A percentile compares a stretch with the other conserved stretches of the same genome.
Conservation (phyloP, 2,888 invertebrate species). For the Herminia tarsipennalis region DNA sequence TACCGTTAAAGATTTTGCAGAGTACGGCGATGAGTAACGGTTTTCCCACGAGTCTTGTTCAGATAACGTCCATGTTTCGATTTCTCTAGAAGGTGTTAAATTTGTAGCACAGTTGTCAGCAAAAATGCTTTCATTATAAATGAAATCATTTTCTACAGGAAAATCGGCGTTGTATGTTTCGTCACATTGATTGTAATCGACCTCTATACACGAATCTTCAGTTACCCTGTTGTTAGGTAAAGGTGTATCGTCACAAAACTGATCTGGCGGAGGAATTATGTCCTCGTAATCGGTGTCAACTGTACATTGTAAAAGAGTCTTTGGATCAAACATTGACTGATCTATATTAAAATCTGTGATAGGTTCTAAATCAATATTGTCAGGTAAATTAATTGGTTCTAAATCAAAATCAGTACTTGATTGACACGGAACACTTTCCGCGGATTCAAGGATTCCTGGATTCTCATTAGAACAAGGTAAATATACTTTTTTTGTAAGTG, state of each 20-base stretch:
- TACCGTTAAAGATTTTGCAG: slow-evolving; percentile 41
- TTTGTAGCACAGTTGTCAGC: slow-evolving; percentile 30
- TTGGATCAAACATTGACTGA: slow-evolving; percentile 70
- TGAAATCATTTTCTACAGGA: slow-evolving; percentile 2
- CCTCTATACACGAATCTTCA: neutral
- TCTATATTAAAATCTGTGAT: slow-evolving; percentile 49
- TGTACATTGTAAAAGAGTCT: slow-evolving; percentile 62
- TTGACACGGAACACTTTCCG: slow-evolving; percentile 6
- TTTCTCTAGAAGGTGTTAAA: slow-evolving; percentile 52
- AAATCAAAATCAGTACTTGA: slow-evolving; percentile 13
- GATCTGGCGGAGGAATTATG: slow-evolving; percentile 66
- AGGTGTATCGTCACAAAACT: slow-evolving; percentile 54
- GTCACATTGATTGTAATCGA: neutral
- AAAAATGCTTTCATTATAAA: slow-evolving; percentile 35
- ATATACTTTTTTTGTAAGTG: neutral
- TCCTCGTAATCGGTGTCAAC: slow-evolving; percentile 40
- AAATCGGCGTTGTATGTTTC: neutral
- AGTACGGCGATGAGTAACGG: slow-evolving; percentile 14
- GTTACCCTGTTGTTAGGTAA: slow-evolving; percentile 1
- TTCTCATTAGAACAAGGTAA: neutral
- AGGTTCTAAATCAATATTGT: slow-evolving; percentile 16
- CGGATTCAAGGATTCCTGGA: too few species aligned
- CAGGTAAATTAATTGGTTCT: slow-evolving; percentile 18
- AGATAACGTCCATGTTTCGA: slow-evolving; percentile 65
- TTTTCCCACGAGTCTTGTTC: slow-evolving; percentile 36